These are phyloP conservation scores for Prionailurus bengalensis DNA, from an alignment of 2,113 vertebrate genomes.

Conservation along the genomic window DNA sequence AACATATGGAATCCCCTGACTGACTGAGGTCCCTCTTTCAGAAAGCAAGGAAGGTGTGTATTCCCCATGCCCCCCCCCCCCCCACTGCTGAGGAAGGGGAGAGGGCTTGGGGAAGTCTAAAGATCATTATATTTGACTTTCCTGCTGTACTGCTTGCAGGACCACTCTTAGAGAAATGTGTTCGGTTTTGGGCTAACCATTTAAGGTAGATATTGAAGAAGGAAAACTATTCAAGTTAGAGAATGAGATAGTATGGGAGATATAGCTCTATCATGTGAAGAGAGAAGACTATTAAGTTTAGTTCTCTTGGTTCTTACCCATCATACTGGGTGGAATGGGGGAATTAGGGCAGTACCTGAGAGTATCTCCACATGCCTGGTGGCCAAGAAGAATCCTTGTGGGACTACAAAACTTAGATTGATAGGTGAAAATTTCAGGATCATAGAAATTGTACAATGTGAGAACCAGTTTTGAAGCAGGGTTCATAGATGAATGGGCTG, in stretches of 20 bases:
- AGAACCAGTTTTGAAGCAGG: not conserved
- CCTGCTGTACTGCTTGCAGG: not conserved
- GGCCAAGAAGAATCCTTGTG: not conserved
- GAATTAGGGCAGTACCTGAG: not conserved
- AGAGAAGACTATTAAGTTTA: not conserved
- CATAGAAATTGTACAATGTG: no score
- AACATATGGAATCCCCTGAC: not conserved
- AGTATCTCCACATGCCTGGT: not conserved
- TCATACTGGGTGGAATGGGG: no score
- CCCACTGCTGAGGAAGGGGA: no score
- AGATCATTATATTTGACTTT: not conserved
- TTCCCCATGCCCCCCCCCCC: no score
- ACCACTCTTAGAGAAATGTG: not conserved
- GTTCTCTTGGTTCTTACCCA: not conserved
- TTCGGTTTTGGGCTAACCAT: not conserved
- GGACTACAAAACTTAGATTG: not conserved
- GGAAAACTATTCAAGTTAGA: not conserved
- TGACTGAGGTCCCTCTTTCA: not conserved
- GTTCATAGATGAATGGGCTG: not conserved
- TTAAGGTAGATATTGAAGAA: not conserved
- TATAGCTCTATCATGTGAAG: not conserved
- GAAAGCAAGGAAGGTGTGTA: not conserved
- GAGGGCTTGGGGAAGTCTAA: not conserved
- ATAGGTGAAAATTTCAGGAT: not conserved
- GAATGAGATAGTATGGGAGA: not conserved